These are phyloP conservation scores for Ephestia elutella DNA, from an alignment of 1,140 invertebrate species.

Conservation along the genomic window DNA sequence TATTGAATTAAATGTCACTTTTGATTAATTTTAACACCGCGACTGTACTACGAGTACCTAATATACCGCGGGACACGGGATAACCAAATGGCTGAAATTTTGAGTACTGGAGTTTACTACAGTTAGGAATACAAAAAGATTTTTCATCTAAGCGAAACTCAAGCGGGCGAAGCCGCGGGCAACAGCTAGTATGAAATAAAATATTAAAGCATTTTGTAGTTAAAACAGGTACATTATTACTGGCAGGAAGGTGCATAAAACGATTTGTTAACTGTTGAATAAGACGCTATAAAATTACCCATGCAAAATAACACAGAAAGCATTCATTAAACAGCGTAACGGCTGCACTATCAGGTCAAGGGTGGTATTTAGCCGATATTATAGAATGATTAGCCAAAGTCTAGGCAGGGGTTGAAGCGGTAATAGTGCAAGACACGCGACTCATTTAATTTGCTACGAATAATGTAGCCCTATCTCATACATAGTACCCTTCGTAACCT, in stretches of 20 bases:
- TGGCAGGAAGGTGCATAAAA: slow-evolving; percentile 3
- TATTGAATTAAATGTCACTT: too few relatives aligned
- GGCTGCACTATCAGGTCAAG: slow-evolving; percentile 30
- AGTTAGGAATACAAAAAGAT: too few relatives aligned
- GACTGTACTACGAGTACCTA: too few relatives aligned
- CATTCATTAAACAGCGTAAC: slow-evolving; percentile 23
- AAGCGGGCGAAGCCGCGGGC: too few relatives aligned
- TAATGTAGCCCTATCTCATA: not conserved
- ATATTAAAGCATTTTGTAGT: not conserved
- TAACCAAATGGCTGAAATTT: too few relatives aligned
- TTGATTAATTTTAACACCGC: too few relatives aligned
- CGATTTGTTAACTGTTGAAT: slow-evolving; percentile 7
- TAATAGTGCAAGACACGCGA: slow-evolving; percentile 46
- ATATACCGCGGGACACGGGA: too few relatives aligned
- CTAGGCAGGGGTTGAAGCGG: slow-evolving; percentile 27
- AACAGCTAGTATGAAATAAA: too few relatives aligned
- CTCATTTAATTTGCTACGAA: slow-evolving; percentile 10
- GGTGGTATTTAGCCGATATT: slow-evolving; percentile 34
- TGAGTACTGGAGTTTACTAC: too few relatives aligned
- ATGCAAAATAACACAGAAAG: slow-evolving; percentile 19
- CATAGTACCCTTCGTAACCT: too few relatives aligned
- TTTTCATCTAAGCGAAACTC: too few relatives aligned
- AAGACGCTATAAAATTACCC: slow-evolving; percentile 13
- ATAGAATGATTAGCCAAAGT: slow-evolving; percentile 44
- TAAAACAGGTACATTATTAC: not conserved